Conservation (phyloP, 2,888 invertebrate genomes). For the Amphipyra tragopoginis region DNA sequence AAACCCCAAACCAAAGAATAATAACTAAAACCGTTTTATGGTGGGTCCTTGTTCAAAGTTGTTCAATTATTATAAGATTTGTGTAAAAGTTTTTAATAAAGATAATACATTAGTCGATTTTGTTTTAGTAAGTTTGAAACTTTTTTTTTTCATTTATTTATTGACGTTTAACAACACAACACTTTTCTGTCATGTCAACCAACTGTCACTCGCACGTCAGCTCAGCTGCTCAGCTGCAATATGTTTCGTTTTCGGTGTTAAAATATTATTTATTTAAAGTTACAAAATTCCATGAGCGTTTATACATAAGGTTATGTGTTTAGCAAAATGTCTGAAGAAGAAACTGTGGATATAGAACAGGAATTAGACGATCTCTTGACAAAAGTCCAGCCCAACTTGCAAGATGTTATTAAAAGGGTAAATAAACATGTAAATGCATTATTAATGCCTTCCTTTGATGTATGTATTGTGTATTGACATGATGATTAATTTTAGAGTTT, state of each 20-base stretch:
- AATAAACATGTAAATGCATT: slow-evolving; percentile 64
- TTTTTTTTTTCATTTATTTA: slow-evolving; percentile 9
- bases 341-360: slow-evolving; percentile 82
- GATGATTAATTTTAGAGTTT: slow-evolving; percentile 84
- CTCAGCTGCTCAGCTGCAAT: slow-evolving; percentile 33
- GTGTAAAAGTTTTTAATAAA: too few species aligned
- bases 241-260: slow-evolving; percentile 56
- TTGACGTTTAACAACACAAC: slow-evolving; percentile 59
- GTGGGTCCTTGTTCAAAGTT: too few species aligned
- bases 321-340: slow-evolving; percentile 79
- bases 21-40: too few species aligned
- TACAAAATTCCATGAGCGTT: slow-evolving; percentile 39
- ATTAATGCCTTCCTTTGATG: slow-evolving; percentile 13
- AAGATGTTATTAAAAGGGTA: slow-evolving; percentile 91
- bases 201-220: slow-evolving; percentile 42
- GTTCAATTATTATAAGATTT: too few species aligned
- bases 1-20: too few species aligned
- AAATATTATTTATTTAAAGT: slow-evolving; percentile 34
- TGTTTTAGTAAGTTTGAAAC: background rate
- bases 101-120: slow-evolving; percentile 15
- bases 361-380: slow-evolving; percentile 86
- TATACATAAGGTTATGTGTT: slow-evolving; percentile 63
- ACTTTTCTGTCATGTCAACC: slow-evolving; percentile 56
- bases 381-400: slow-evolving; percentile 88
- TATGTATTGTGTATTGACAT: slow-evolving; percentile 9